Evolutionary conservation across 1,140 invertebrate genomes (phyloP).

Genomic region (Cephus cinctus): DNA sequence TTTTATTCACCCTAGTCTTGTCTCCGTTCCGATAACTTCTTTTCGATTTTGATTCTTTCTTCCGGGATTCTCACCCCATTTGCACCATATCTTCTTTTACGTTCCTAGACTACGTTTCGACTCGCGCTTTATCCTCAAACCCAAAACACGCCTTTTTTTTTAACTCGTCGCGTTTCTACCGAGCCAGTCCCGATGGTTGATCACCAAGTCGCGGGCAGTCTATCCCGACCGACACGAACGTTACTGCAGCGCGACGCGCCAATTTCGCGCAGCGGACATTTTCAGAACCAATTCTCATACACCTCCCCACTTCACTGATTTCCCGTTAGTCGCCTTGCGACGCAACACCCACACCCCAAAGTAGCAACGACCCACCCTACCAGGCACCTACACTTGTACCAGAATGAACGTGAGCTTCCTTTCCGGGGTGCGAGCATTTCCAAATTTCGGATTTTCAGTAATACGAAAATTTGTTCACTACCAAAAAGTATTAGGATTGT

Average conservation of each 20-base stretch:
- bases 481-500: too few relatives aligned
- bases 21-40: background rate
- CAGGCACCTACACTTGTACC: too few relatives aligned
- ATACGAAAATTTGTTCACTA: too few relatives aligned
- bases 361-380: too few relatives aligned
- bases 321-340: too few relatives aligned
- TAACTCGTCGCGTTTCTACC: conserved; percentile 14
- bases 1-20: background rate
- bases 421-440: too few relatives aligned
- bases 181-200: conserved; percentile 40
- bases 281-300: conserved; percentile 42
- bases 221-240: conserved; percentile 46
- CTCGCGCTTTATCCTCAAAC: background rate
- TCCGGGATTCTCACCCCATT: background rate
- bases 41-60: background rate
- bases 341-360: too few relatives aligned
- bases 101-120: background rate
- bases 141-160: background rate
- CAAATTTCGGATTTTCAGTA: too few relatives aligned
- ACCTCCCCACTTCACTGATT: too few relatives aligned
- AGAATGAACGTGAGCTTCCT: too few relatives aligned
- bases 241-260: conserved; percentile 52
- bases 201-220: conserved; percentile 44
- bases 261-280: conserved; percentile 45
- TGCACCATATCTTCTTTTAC: background rate